Evolutionary conservation across 2,797 vertebrate species (phyloP).

Genomic region (Dromococcyx pavoninus): DNA sequence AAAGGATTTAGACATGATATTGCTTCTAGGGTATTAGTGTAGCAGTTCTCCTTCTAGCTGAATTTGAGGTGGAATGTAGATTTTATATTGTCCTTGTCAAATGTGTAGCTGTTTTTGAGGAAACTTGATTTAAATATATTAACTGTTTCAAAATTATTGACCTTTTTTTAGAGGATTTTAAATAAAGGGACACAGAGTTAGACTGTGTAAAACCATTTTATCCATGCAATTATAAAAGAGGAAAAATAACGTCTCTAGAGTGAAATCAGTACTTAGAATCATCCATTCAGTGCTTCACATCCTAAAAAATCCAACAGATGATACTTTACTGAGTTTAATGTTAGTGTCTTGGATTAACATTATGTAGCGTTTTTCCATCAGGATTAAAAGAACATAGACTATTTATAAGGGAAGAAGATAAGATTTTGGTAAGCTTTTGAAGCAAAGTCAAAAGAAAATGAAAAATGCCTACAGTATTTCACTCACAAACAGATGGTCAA

Average conservation of each 20-base stretch:
- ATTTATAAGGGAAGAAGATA: neutral
- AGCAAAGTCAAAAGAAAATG: slow-evolving; percentile 45
- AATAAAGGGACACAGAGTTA: neutral
- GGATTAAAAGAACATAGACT: slow-evolving; percentile 1
- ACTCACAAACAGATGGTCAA: slow-evolving; percentile 72
- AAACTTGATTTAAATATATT: neutral
- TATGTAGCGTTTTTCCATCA: neutral
- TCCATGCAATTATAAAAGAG: neutral
- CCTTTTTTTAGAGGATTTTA: neutral
- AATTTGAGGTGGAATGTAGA: slow-evolving; percentile 14
- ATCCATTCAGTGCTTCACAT: neutral
- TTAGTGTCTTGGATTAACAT: neutral
- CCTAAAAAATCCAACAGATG: neutral
- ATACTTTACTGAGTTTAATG: neutral
- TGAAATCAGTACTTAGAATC: neutral
- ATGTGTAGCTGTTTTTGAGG: neutral
- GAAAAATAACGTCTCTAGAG: neutral
- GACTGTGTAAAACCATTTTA: neutral
- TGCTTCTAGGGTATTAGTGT: slow-evolving; percentile 34
- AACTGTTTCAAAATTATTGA: neutral
- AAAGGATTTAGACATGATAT: slow-evolving; percentile 35
- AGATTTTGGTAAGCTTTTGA: slow-evolving; percentile 46
- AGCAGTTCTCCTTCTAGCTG: neutral
- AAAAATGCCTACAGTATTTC: slow-evolving; percentile 51
- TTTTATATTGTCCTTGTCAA: neutral